Percentiles rank a stretch among this genome's conserved stretches.
Conservation (phyloP, 1,140 invertebrate genomes). For the Heliconius melpomene region DNA sequence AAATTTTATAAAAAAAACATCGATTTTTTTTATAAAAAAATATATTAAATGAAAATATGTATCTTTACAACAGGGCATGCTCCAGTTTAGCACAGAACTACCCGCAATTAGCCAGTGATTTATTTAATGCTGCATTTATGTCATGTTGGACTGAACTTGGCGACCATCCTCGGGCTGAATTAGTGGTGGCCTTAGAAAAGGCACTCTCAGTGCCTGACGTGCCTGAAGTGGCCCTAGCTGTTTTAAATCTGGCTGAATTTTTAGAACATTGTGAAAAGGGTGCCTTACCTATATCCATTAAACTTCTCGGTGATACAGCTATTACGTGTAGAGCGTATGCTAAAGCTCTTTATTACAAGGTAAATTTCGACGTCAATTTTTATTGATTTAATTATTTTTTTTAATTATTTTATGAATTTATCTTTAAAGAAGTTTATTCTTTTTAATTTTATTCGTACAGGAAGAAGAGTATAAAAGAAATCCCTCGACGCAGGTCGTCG, state of each 20-base stretch:
- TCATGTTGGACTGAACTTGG: slow-evolving; percentile 98
- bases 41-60: too few relatives aligned
- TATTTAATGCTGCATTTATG: slow-evolving; percentile 99
- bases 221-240: slow-evolving; percentile 97
- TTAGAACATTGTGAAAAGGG: slow-evolving; percentile 99
- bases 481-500: slow-evolving; percentile 90
- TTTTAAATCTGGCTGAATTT: slow-evolving; percentile 98
- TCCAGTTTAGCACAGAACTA: slow-evolving; percentile 96
- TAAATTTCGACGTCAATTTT: slow-evolving; percentile 31
- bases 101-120: slow-evolving; percentile 94
- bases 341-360: slow-evolving; percentile 98
- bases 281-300: slow-evolving; percentile 93
- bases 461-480: slow-evolving; percentile 95
- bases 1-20: too few relatives aligned
- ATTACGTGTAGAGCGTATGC: slow-evolving; percentile 93
- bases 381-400: too few relatives aligned
- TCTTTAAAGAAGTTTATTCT: background rate
- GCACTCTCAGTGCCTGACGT: slow-evolving; percentile 95
- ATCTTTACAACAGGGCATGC: slow-evolving; percentile 85
- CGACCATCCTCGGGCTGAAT: slow-evolving; percentile 90
- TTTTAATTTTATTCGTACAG: slow-evolving; percentile 48
- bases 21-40: too few relatives aligned
- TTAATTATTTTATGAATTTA: too few relatives aligned
- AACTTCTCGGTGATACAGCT: slow-evolving; percentile 90
- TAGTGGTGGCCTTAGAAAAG: slow-evolving; percentile 92